Evolutionary conservation across 2,888 invertebrate species (phyloP).

Genomic region (Mythimna loreyi): DNA sequence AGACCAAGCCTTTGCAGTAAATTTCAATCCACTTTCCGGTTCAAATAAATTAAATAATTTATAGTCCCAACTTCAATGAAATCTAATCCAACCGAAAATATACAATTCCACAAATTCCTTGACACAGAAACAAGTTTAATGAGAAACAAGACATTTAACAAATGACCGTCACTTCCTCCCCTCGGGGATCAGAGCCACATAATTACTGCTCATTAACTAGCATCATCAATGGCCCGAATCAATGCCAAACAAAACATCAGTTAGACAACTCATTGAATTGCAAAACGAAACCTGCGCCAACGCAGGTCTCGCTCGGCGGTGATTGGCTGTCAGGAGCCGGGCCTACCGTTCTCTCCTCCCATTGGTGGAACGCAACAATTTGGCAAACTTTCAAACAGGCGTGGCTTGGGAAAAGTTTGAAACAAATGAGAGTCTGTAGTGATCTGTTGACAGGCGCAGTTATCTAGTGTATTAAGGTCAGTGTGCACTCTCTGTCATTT

Average conservation of each 20-base stretch:
- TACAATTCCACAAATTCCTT: constrained; percentile 40
- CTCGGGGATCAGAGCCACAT: constrained; percentile 28
- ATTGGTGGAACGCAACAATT: constrained; percentile 81
- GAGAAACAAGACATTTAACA: constrained; percentile 37
- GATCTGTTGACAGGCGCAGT: constrained; percentile 41
- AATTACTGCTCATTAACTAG: constrained; percentile 58
- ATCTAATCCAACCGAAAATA: constrained; percentile 37
- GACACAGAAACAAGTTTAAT: constrained; percentile 52
- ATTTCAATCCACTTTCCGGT: constrained; percentile 30
- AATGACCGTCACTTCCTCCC: constrained; percentile 46
- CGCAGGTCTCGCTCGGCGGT: constrained; percentile 69
- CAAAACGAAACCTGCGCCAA: constrained; percentile 85
- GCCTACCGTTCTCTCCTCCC: constrained; percentile 64
- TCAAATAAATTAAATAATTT: constrained; percentile 28
- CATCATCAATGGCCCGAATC: constrained; percentile 72
- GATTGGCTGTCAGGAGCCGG: constrained; percentile 78
- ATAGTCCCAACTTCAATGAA: constrained; percentile 8
- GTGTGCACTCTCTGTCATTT: constrained; percentile 34
- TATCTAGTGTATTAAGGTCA: constrained; percentile 40
- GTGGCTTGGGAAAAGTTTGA: constrained; percentile 72
- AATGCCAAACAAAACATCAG: constrained; percentile 82
- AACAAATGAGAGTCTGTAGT: constrained; percentile 55
- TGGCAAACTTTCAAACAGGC: constrained; percentile 86
- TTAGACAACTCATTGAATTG: constrained; percentile 84
- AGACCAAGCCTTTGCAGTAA: neutral